Conservation (phyloP, 2,888 invertebrate species). For the Polylopha cassiicola region DNA sequence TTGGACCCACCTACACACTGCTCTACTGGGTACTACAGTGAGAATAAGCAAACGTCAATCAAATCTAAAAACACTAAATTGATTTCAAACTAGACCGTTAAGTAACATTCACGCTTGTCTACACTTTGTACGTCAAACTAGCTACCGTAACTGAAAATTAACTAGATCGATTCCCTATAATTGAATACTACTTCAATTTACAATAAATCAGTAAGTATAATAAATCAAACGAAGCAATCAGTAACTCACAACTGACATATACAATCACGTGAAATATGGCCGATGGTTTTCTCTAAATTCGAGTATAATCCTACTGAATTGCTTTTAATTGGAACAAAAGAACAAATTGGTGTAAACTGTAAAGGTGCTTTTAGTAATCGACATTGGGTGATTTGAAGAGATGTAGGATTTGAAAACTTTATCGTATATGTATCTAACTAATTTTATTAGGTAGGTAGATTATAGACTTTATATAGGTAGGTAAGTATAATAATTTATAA, state of each 20-base stretch:
- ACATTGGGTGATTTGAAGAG: background rate
- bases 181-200: constrained; percentile 58
- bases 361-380: constrained; percentile 22
- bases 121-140: no score
- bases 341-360: constrained; percentile 33
- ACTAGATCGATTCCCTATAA: constrained; percentile 35
- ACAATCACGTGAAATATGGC: constrained; percentile 63
- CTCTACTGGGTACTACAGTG: no score
- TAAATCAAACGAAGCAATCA: constrained; percentile 51
- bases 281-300: constrained; percentile 46
- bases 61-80: no score
- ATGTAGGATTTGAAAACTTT: no score
- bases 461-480: no score
- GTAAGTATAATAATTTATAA: no score
- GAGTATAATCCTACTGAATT: constrained; percentile 56
- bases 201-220: constrained; percentile 53
- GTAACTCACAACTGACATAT: constrained; percentile 44
- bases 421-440: no score
- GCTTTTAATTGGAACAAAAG: constrained; percentile 66
- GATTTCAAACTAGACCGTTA: no score
- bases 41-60: no score
- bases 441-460: no score
- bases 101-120: no score
- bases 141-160: constrained; percentile 31
- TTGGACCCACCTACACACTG: no score